These are phyloP conservation scores for Magallana nippona DNA, from an alignment of 2,888 invertebrate genomes.

Conservation along the genomic window DNA sequence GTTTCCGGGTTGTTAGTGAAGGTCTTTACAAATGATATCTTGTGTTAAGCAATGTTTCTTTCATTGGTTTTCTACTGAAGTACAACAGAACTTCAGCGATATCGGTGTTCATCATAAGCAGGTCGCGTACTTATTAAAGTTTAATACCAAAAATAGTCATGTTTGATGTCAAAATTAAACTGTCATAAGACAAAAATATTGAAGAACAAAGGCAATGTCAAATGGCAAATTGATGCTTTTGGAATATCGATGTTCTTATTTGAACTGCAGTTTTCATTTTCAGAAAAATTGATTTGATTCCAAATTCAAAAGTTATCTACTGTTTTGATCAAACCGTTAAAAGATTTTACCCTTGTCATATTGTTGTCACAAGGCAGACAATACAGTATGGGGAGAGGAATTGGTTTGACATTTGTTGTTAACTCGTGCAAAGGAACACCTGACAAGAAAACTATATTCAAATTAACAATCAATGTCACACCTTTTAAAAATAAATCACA, in stretches of 20 bases:
- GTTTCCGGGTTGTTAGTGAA: not conserved
- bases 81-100: not conserved
- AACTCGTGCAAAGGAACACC: not conserved
- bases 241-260: not conserved
- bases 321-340: not conserved
- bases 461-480: not conserved
- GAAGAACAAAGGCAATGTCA: not conserved
- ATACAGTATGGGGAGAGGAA: not conserved
- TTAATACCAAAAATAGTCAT: not conserved
- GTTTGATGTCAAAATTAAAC: not conserved
- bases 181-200: not conserved
- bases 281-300: not conserved
- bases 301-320: not conserved
- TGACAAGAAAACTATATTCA: not conserved
- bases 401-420: not conserved
- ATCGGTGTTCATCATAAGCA: not conserved
- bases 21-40: not conserved
- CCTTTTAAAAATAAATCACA: not conserved
- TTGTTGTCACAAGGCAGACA: not conserved
- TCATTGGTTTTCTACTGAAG: conserved; percentile 13
- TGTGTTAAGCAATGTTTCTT: not conserved
- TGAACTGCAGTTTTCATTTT: not conserved
- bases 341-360: not conserved
- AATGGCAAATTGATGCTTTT: not conserved
- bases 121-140: not conserved